These are phyloP conservation scores for Euclidia mi DNA, from an alignment of 2,888 invertebrate genomes.

Conservation along the genomic window DNA sequence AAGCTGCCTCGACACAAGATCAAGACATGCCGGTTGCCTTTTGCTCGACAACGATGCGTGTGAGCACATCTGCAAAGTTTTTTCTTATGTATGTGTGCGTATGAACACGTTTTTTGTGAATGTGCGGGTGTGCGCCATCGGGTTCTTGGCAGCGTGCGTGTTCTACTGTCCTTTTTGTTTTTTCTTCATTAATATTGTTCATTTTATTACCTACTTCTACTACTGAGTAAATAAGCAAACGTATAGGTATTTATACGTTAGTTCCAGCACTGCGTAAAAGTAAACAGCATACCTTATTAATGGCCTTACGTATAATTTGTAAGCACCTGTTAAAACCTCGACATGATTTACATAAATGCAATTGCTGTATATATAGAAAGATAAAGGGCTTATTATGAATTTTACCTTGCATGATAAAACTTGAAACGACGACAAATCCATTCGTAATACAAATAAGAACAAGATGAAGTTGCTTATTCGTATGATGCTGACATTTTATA, in stretches of 20 bases:
- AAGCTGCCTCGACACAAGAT: slow-evolving; percentile 61
- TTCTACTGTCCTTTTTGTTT: slow-evolving; percentile 68
- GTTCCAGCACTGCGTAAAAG: not conserved
- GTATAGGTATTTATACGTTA: slow-evolving; percentile 19
- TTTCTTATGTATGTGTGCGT: slow-evolving; percentile 68
- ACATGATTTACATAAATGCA: not conserved
- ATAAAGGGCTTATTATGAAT: no score
- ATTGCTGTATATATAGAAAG: not conserved
- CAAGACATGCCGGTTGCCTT: slow-evolving; percentile 71
- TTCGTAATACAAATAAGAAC: no score
- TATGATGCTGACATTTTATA: not conserved
- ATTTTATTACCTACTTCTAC: slow-evolving; percentile 62
- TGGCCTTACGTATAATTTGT: not conserved
- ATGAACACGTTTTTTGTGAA: slow-evolving; percentile 68
- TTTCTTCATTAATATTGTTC: slow-evolving; percentile 66
- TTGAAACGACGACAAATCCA: no score
- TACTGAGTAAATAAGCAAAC: slow-evolving; percentile 50
- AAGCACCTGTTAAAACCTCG: slow-evolving; percentile 17
- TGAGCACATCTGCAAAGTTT: slow-evolving; percentile 84
- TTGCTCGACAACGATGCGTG: slow-evolving; percentile 76
- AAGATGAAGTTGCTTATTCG: no score
- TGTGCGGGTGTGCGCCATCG: slow-evolving; percentile 65
- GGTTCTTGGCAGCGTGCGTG: slow-evolving; percentile 66
- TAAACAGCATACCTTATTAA: slow-evolving; percentile 20
- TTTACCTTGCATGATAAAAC: no score